Percentiles rank a stretch among this genome's conserved stretches.
phyloP scores from a whole-genome alignment of 1,140 invertebrate genomes.

The Pseudoatta argentina region DNA sequence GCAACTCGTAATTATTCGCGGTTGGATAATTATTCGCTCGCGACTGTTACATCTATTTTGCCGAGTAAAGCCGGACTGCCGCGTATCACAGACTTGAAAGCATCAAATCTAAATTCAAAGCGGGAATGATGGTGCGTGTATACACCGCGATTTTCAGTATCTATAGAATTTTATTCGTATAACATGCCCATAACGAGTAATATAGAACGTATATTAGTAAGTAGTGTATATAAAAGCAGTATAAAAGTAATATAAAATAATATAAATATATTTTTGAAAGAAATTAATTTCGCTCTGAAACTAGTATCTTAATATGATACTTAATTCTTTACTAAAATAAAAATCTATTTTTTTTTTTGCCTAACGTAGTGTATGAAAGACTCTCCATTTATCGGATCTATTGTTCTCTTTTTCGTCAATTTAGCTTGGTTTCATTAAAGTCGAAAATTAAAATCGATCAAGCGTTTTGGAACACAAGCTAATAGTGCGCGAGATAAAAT shows the following conservation, averaged over 20 bases:
- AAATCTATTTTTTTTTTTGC: neutral
- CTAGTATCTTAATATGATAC: neutral
- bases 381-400: neutral
- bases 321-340: neutral
- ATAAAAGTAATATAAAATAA: neutral
- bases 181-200: neutral
- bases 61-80: conserved; percentile 7
- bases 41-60: conserved; percentile 7
- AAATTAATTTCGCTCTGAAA: neutral
- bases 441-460: conserved; percentile 22
- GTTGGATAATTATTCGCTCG: conserved; percentile 28
- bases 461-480: conserved; percentile 4
- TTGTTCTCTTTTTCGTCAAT: neutral
- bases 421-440: neutral
- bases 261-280: neutral
- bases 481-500: conserved; percentile 51
- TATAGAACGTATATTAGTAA: neutral
- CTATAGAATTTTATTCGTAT: neutral
- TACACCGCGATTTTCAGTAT: neutral
- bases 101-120: conserved; percentile 11
- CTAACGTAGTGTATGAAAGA: neutral
- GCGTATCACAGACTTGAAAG: neutral
- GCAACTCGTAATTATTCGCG: conserved; percentile 42
- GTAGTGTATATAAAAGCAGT: neutral
- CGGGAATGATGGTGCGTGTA: neutral